Conservation (phyloP, 2,797 vertebrate genomes). For the Schizopygopsis malacanthus region DNA sequence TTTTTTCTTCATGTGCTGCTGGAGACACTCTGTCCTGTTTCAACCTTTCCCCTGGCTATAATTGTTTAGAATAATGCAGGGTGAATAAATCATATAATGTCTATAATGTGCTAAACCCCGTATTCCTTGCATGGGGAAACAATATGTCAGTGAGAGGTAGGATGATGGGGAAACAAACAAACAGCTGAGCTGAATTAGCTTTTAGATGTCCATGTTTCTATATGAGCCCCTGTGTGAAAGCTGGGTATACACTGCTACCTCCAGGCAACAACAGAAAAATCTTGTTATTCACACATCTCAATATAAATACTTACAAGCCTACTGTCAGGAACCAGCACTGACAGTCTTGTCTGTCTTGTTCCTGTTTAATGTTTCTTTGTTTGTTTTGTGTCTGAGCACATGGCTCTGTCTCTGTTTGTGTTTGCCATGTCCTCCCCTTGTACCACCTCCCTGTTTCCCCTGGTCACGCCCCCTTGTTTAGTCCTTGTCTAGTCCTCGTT, state of each 20-base stretch:
- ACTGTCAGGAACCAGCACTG: too few relatives aligned
- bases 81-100: slow-evolving; percentile 11
- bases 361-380: too few relatives aligned
- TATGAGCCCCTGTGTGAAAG: background rate
- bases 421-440: too few relatives aligned
- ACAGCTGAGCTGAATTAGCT: slow-evolving; percentile 5
- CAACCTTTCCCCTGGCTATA: slow-evolving; percentile 15
- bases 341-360: too few relatives aligned
- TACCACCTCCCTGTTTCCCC: too few relatives aligned
- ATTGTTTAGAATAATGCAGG: background rate
- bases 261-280: slow-evolving; percentile 14
- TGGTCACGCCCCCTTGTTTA: too few relatives aligned
- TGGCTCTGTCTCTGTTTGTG: too few relatives aligned
- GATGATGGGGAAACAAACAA: slow-evolving; percentile 13
- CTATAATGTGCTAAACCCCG: background rate
- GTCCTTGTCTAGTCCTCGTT: too few relatives aligned
- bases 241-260: slow-evolving; percentile 30
- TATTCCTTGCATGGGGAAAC: background rate
- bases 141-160: background rate
- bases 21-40: background rate
- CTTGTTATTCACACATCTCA: slow-evolving; percentile 13
- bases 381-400: too few relatives aligned
- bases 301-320: background rate
- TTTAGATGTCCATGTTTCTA: slow-evolving; percentile 26
- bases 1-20: background rate